Evolutionary conservation across 2,888 invertebrate genomes (phyloP), one percentile per base, ranked within the genome.

Genomic region (Erynnis tages): DNA sequence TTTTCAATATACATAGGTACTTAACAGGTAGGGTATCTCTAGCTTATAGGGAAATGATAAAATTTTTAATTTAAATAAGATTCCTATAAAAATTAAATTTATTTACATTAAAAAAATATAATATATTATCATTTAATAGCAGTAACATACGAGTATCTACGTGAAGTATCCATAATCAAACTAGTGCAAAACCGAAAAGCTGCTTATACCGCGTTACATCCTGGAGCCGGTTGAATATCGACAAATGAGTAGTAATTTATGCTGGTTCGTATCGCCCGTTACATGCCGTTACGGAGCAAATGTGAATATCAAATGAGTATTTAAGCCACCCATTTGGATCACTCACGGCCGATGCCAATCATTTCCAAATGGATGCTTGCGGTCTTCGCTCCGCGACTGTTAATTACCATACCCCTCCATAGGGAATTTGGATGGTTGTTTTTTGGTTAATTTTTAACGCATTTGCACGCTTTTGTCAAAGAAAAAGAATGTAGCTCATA

Each of bases 241-340:
- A 76, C 77, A 83, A 84, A 84, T 83, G 82, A 82, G 78, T 67
- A 71, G 75, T 79, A 83, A 86, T 85, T 83, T 81, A 76, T 66
- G 58, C 73, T 66, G 64, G 67, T 65, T 61, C 70, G 70, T 65
- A 69, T 66, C 64, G 73, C 65, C 63, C 76, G 69, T 72, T 77
- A 66, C 71, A 69, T 56, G 76, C 63, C 76, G 69, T 72, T 77
- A 66, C 71, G 69, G 57, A 76, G 72, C 76, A 73, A 82, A 84
- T 79, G 81, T 82, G 84, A 87, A 87, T 86, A 84, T 82, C 73
- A 80, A 83, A 85, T 85, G 83, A 85, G 79, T 79, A 67, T 82
- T 84, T 82, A 82, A 83, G 78, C 82, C 70, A 72, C 73, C 75
- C 76, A 81, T 83, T 84, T 77, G 80, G 80, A 86, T 85, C 79